Percentiles rank a stretch among this genome's conserved stretches.
Conservation (phyloP, 2,888 invertebrate genomes). For the Tachystola acroxantha region DNA sequence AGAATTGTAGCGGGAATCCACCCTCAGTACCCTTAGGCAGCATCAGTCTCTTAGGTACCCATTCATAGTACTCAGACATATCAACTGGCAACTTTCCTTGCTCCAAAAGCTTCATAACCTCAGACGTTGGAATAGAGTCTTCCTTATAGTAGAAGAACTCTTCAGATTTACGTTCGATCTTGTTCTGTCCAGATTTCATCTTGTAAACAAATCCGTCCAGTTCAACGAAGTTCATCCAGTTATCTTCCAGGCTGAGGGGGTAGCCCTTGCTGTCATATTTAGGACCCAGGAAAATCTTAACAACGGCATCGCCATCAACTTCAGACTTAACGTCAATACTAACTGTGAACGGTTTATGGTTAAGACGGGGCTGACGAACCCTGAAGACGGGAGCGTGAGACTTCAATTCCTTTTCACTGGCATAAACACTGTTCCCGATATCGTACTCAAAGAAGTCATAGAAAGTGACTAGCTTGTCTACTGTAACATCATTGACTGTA, state of each 20-base stretch:
- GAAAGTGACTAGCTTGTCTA: slow-evolving; percentile 76
- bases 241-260: slow-evolving; percentile 68
- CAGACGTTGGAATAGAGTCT: slow-evolving; percentile 79
- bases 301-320: slow-evolving; percentile 59
- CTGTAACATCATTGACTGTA: slow-evolving; percentile 67
- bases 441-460: slow-evolving; percentile 80
- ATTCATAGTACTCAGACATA: slow-evolving; percentile 73
- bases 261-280: slow-evolving; percentile 75
- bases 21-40: slow-evolving; percentile 84
- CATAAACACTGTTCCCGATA: slow-evolving; percentile 72
- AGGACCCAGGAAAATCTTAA: slow-evolving; percentile 79
- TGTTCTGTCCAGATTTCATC: slow-evolving; percentile 80
- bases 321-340: slow-evolving; percentile 60
- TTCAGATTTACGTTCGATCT: slow-evolving; percentile 80
- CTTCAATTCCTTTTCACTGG: slow-evolving; percentile 40
- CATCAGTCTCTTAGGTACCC: slow-evolving; percentile 82
- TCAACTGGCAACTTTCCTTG: slow-evolving; percentile 72
- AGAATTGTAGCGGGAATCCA: slow-evolving; percentile 82
- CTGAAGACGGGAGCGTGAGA: slow-evolving; percentile 57
- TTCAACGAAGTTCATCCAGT: slow-evolving; percentile 49
- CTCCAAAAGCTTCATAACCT: slow-evolving; percentile 77
- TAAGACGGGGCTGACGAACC: slow-evolving; percentile 81
- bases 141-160: slow-evolving; percentile 80
- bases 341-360: slow-evolving; percentile 73
- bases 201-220: slow-evolving; percentile 58